Percentiles rank a stretch among this genome's conserved stretches.
phyloP scores from a whole-genome alignment of 2,888 invertebrate genomes.

The Drosophila infuscata region DNA sequence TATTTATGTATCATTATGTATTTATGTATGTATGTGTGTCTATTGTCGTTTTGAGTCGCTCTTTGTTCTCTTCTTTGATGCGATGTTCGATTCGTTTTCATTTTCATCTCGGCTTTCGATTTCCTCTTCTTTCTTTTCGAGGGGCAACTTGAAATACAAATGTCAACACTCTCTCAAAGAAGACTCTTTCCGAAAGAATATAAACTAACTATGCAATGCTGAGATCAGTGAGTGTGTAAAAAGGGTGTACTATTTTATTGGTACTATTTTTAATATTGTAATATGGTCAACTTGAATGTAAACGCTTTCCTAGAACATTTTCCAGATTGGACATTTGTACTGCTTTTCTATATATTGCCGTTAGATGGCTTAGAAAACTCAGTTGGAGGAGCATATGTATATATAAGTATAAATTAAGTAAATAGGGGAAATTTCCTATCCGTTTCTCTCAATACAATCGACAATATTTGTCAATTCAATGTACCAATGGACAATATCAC shows the following conservation, averaged over 20 bases:
- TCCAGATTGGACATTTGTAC: neutral
- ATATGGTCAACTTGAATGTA: neutral
- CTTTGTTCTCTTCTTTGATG: slow-evolving; percentile 21
- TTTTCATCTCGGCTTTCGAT: slow-evolving; percentile 55
- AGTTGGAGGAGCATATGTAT: neutral
- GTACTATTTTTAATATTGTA: neutral
- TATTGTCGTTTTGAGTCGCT: slow-evolving; percentile 26
- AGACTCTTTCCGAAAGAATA: slow-evolving; percentile 4
- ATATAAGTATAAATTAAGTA: neutral
- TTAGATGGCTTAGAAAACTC: neutral
- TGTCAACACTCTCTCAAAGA: slow-evolving; percentile 2
- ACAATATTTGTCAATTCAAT: neutral
- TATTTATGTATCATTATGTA: neutral
- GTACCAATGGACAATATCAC: slow-evolving; percentile 12
- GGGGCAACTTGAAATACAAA: slow-evolving; percentile 11
- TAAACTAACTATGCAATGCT: neutral
- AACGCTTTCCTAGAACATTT: neutral
- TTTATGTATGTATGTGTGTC: slow-evolving; percentile 1
- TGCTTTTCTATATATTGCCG: neutral
- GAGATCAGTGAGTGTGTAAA: neutral
- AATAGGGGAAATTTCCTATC: neutral
- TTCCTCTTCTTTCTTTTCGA: slow-evolving; percentile 52
- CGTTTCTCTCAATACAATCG: neutral
- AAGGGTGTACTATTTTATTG: neutral
- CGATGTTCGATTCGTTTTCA: slow-evolving; percentile 25